A percentile compares a stretch with the other conserved stretches of the same genome.
Conservation (phyloP, 2,797 vertebrate genomes). For the Echeneis naucrates region DNA sequence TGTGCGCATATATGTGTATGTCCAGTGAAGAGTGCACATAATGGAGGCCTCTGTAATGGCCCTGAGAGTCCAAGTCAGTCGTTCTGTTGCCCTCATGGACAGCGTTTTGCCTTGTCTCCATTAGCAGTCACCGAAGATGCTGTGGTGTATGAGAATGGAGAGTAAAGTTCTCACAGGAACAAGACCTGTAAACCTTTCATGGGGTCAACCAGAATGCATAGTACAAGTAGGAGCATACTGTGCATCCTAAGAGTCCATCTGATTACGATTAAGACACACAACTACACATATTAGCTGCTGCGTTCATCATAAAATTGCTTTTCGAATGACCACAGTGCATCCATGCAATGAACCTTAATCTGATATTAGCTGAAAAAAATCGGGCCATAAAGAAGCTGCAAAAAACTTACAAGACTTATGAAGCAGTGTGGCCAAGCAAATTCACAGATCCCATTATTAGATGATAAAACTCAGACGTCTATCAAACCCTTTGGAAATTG, state of each 20-base stretch:
- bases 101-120: conserved; percentile 39
- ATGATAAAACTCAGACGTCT: conserved; percentile 41
- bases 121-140: conserved; percentile 52
- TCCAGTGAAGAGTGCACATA: conserved; percentile 61
- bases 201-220: conserved; percentile 62
- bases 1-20: conserved; percentile 33
- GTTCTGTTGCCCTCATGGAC: conserved; percentile 52
- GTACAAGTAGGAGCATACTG: conserved; percentile 43
- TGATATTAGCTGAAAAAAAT: background rate
- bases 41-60: conserved; percentile 70
- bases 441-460: conserved; percentile 25
- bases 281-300: conserved; percentile 20
- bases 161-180: conserved; percentile 48
- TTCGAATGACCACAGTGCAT: conserved; percentile 21
- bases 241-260: conserved; percentile 44
- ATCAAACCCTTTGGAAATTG: conserved; percentile 41
- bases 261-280: conserved; percentile 33
- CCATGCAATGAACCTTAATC: conserved; percentile 17
- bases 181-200: conserved; percentile 21
- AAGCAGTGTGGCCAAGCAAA: conserved; percentile 2
- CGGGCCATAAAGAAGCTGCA: conserved; percentile 8
- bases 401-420: conserved; percentile 14
- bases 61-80: conserved; percentile 35
- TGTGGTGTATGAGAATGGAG: conserved; percentile 29
- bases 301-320: conserved; percentile 14